phyloP scores from a whole-genome alignment of 2,888 invertebrate species.

The Silvanus unidentatus region DNA sequence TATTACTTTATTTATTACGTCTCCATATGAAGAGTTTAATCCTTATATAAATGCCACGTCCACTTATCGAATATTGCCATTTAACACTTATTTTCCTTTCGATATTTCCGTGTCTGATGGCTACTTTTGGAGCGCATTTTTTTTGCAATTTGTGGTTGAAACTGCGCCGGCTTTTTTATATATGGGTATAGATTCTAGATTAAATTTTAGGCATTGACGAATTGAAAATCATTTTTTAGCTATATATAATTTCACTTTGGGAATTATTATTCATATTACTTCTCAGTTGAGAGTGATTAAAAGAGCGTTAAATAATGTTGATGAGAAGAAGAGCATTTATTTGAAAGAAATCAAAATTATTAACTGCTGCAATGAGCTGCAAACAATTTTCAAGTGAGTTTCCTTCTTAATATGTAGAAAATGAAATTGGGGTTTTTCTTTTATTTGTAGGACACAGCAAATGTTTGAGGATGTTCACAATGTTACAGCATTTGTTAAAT shows the following conservation, averaged over 20 bases:
- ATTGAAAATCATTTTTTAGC: neutral
- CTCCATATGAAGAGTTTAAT: conserved; percentile 11
- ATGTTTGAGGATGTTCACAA: too few relatives aligned
- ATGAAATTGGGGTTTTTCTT: too few relatives aligned
- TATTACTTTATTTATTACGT: too few relatives aligned
- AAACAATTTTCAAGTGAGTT: neutral
- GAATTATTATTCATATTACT: neutral
- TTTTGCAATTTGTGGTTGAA: conserved; percentile 11
- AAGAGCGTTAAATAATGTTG: neutral
- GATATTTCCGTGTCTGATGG: conserved; percentile 17
- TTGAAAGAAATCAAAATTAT: neutral
- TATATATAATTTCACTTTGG: too few relatives aligned
- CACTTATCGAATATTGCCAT: conserved; percentile 11
- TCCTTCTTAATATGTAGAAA: too few relatives aligned
- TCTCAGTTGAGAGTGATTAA: neutral
- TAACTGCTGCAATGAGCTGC: neutral
- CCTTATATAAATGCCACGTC: conserved; percentile 10
- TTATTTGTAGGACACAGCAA: too few relatives aligned
- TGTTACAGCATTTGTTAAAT: too few relatives aligned
- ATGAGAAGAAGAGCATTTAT: neutral
- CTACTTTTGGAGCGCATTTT: conserved; percentile 12
- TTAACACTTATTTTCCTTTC: conserved; percentile 10
- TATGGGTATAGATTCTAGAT: neutral
- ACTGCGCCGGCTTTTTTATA: neutral
- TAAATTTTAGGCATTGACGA: neutral